Conservation (phyloP, 2,888 invertebrate species). For the Cacoxenus indagator region DNA sequence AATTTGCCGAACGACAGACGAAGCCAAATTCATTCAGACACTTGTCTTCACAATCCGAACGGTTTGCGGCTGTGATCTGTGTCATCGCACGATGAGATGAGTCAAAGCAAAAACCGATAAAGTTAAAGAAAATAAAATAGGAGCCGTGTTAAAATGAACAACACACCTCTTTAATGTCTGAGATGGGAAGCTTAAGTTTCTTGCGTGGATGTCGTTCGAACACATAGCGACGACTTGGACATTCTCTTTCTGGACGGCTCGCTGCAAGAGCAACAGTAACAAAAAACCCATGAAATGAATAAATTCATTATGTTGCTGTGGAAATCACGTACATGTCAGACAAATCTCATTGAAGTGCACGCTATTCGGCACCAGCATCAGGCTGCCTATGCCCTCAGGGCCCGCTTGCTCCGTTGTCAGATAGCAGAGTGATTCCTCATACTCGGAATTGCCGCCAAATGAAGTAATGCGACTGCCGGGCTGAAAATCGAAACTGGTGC, state of each 20-base stretch:
- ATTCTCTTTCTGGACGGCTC: constrained; percentile 88
- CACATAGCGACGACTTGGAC: constrained; percentile 88
- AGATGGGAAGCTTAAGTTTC: constrained; percentile 83
- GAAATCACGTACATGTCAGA: constrained; percentile 81
- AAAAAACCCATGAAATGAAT: background rate
- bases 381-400: constrained; percentile 89
- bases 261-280: constrained; percentile 72
- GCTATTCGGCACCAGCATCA: constrained; percentile 91
- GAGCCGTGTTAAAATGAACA: background rate
- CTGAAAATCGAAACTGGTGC: constrained; percentile 91
- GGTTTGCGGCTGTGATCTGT: constrained; percentile 81
- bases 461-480: constrained; percentile 88
- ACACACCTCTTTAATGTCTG: constrained; percentile 84
- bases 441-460: constrained; percentile 85
- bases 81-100: constrained; percentile 17
- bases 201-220: constrained; percentile 90
- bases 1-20: constrained; percentile 89
- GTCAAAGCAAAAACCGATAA: background rate
- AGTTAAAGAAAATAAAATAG: background rate
- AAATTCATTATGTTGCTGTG: background rate
- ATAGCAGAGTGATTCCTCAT: constrained; percentile 90
- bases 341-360: constrained; percentile 93
- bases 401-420: constrained; percentile 87
- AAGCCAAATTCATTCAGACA: constrained; percentile 91
- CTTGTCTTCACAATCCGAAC: constrained; percentile 91